These are phyloP conservation scores for Saiga tatarica DNA, from an alignment of 2,113 vertebrate species.

Conservation along the genomic window DNA sequence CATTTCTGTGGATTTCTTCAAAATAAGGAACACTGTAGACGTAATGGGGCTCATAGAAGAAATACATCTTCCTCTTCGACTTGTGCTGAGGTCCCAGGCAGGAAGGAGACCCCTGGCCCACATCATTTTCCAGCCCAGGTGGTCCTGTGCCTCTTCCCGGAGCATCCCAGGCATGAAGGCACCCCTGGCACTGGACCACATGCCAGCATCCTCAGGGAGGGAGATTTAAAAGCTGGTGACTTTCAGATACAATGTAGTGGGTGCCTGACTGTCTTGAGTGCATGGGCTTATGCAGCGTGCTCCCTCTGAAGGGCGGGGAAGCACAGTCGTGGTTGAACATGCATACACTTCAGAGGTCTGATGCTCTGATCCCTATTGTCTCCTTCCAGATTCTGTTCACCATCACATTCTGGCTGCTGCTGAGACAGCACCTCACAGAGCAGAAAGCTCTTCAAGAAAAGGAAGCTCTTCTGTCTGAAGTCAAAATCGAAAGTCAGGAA, in stretches of 20 bases:
- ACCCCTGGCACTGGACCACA: background rate
- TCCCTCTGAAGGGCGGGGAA: background rate
- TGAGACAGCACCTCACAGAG: slow-evolving; percentile 96
- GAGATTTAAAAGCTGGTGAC: background rate
- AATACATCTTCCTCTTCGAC: background rate
- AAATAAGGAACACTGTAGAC: background rate
- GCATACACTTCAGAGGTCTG: background rate
- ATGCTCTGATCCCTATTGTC: slow-evolving; percentile 62
- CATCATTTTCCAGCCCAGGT: background rate
- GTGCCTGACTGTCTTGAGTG: background rate
- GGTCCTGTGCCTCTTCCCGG: background rate
- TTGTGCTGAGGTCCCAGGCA: background rate
- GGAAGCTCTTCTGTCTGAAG: slow-evolving; percentile 88
- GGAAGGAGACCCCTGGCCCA: background rate
- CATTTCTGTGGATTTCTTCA: background rate
- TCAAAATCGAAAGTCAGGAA: slow-evolving; percentile 89
- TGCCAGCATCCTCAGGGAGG: background rate
- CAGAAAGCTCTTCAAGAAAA: slow-evolving; percentile 86
- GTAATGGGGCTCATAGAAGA: background rate
- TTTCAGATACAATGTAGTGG: background rate
- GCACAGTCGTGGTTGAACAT: background rate
- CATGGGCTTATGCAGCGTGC: background rate
- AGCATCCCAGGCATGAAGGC: background rate
- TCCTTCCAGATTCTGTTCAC: slow-evolving; percentile 91
- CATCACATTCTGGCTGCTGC: slow-evolving; percentile 97